Evolutionary conservation across 2,888 invertebrate genomes (phyloP), one percentile per base, ranked within the genome.

Genomic region (Metalampra italica): DNA sequence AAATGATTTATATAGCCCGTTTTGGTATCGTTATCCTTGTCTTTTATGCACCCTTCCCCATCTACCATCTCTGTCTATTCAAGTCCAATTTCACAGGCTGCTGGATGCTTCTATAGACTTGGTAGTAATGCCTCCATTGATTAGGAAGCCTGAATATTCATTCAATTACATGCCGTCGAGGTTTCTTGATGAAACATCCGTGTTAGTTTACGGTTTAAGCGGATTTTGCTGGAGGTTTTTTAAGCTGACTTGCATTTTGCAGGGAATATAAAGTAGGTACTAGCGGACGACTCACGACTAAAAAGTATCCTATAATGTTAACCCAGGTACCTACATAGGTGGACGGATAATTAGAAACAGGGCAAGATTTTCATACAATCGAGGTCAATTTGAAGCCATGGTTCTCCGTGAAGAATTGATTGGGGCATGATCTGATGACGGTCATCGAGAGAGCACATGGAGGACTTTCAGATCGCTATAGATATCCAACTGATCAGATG

Each of bases 141-240:
- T 88, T 87, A 88, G 86, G 86, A 83, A 75, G 77, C 75, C 77
- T 86, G 87, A 87, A 87, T 88, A 87, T 87, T 86, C 87, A 88
- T 86, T 82, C 86, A 87, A 87, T 88, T 87, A 86, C 78, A 80
- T 79, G 77, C 72, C 69, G 65, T 62, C 70, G 74, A 64, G 76
- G 78, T 73, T 83, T 71, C 71, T 73, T 76, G 75, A 76, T 76
- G 77, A 78, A 78, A 78, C 66, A 39, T 38, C 65, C 59, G 67
- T 62, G 69, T 68, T 67, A 67, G 71, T 71, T 64, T 67, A 62
- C 65, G 68, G 7, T 68, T 68, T 65, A 66, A 67, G 64, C 57
- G 60, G 53, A 59, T 54, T 53, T 48, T 54, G 57, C 53, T 61
- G 30, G 29, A 39, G 3, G 38, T 12, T 38, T 22, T n/a, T 29